These are phyloP conservation scores for Psittacara wagleri DNA, from an alignment of 2,113 vertebrate species.

Conservation along the genomic window DNA sequence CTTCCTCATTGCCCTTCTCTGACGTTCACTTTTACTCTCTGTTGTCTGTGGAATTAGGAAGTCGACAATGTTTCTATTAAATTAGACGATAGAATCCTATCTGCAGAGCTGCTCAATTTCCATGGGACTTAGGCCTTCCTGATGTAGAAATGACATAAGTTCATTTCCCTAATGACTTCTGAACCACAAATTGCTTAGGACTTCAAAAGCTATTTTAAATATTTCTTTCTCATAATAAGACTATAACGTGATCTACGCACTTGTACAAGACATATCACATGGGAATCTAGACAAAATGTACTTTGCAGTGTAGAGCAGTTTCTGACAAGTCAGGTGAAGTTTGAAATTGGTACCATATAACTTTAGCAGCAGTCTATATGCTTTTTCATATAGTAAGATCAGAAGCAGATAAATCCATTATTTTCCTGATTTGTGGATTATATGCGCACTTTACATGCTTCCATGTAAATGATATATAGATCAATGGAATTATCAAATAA, in stretches of 20 bases:
- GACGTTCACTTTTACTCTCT: neutral
- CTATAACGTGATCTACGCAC: neutral
- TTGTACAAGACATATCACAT: neutral
- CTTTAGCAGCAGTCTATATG: neutral
- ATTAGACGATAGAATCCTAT: neutral
- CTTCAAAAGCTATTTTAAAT: neutral
- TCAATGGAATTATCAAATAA: neutral
- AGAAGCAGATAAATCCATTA: neutral
- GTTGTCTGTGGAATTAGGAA: neutral
- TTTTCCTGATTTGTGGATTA: neutral
- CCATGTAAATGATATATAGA: neutral
- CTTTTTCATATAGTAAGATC: neutral
- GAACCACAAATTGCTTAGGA: neutral
- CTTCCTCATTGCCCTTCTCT: neutral
- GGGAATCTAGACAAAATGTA: neutral
- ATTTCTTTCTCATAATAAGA: neutral
- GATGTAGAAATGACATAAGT: neutral
- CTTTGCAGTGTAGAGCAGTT: neutral
- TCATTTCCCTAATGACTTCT: neutral
- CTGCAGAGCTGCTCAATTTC: neutral
- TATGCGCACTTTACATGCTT: neutral
- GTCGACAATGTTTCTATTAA: neutral
- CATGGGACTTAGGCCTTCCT: neutral
- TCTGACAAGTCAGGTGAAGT: neutral
- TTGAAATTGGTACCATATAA: neutral